These are phyloP conservation scores for Cephus cinctus DNA, from an alignment of 1,140 invertebrate species.

Conservation along the genomic window DNA sequence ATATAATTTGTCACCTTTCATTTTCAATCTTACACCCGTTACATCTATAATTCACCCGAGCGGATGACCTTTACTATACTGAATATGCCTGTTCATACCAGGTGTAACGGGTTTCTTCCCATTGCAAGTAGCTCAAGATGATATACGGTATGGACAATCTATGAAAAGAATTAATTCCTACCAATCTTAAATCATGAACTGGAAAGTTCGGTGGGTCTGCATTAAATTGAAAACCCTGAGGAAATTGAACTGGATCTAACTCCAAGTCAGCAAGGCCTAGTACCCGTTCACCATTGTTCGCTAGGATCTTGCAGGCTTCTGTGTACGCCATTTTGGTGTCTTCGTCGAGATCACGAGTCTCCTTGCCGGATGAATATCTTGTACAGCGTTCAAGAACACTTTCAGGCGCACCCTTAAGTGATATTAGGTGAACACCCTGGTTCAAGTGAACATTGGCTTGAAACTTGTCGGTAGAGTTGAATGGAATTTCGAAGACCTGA, in stretches of 20 bases:
- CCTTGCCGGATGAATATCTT: too few relatives aligned
- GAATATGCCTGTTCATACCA: neutral
- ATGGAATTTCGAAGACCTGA: slow-evolving; percentile 32
- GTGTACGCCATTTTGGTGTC: slow-evolving; percentile 61
- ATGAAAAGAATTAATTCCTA: slow-evolving; percentile 62
- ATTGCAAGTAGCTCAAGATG: neutral
- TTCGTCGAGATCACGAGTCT: too few relatives aligned
- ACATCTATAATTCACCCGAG: neutral
- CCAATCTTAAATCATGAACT: slow-evolving; percentile 64
- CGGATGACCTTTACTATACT: neutral
- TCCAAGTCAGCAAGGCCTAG: slow-evolving; percentile 72
- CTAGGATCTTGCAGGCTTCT: slow-evolving; percentile 59
- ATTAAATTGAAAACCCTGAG: slow-evolving; percentile 57
- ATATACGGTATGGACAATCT: neutral
- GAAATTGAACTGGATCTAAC: slow-evolving; percentile 50
- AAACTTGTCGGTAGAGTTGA: slow-evolving; percentile 61
- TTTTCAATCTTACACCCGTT: neutral
- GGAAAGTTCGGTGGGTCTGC: slow-evolving; percentile 73
- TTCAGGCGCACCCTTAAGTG: slow-evolving; percentile 91
- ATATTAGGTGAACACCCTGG: slow-evolving; percentile 58
- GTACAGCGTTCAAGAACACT: slow-evolving; percentile 77
- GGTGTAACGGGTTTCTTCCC: neutral
- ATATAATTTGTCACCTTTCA: slow-evolving; percentile 7
- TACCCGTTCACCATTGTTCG: slow-evolving; percentile 81
- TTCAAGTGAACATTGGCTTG: slow-evolving; percentile 46